Evolutionary conservation across 92 coral and sea anemone genomes (phyloP), one percentile per base, ranked within the genome.

Genomic region (Epizoanthus stellaris): DNA sequence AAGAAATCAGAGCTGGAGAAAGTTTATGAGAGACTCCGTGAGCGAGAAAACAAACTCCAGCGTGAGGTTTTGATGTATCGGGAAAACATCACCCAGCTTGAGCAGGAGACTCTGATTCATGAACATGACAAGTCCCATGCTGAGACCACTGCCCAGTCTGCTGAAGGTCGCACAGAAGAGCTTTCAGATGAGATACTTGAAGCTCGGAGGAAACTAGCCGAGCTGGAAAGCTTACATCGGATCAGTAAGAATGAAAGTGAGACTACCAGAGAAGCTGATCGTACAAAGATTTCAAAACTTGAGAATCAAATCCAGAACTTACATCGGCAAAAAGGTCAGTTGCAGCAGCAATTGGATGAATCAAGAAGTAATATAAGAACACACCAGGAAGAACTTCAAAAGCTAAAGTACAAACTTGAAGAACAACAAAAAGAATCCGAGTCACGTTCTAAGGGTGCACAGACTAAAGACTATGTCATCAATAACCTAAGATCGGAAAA

Each of bases 261-360:
- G 36, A 47, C 87, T 3, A 85, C 87, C 13, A 88, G 77, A 62
- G 92, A 92, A 42, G 86, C 85, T 15, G 92, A 94, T 75, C 87
- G 89, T n/a, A 87, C 70, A 38, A 92, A 90, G 70, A 88, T 94
- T 53, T 66, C 87, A 38, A 96, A 92, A 90, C 95, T 96, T 11
- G 96, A 94, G 80, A 88, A 69, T 64, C 93, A 92, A 71, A 83
- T 94, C 21, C 93, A 91, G 43, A 96, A 90, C 68, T 82, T 92
- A 16, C 86, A 85, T 14, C 73, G 59, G 60, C 99, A 96, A 77
- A 89, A 93, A 66, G 49, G 75, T 19, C 92, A 89, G 72, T 85
- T 92, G 68, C 98, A 94, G 77, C 91, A 91, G 54, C 89, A 92
- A 42, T 64, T 96, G 60, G 93, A 91, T 23, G 95, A 96, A 66